phyloP scores from a whole-genome alignment of 2,888 invertebrate species.

The Anticlea derivata region DNA sequence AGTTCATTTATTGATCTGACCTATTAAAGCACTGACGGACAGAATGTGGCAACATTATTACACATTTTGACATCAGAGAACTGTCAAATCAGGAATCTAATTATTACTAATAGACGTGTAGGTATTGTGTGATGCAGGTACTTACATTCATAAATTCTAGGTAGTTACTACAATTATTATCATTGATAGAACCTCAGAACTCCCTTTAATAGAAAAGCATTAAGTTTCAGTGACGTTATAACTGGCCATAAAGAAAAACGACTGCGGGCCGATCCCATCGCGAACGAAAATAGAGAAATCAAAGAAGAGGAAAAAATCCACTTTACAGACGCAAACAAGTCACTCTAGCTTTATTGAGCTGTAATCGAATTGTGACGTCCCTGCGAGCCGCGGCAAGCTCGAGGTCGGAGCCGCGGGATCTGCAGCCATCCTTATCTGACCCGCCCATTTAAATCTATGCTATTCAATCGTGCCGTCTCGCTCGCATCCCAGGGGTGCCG shows the following conservation, averaged over 20 bases:
- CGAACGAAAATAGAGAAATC: conserved; percentile 69
- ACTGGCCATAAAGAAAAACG: conserved; percentile 32
- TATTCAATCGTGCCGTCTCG: conserved; percentile 83
- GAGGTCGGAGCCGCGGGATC: conserved; percentile 68
- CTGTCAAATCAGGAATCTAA: too few species aligned
- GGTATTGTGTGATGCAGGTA: too few species aligned
- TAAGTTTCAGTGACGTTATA: conserved; percentile 28
- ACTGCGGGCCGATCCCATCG: conserved; percentile 36
- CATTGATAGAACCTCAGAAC: conserved; percentile 19
- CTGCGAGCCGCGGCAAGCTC: conserved; percentile 63
- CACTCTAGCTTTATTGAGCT: conserved; percentile 84
- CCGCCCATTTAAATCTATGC: conserved; percentile 83
- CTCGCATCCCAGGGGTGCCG: conserved; percentile 82
- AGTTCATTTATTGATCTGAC: too few species aligned
- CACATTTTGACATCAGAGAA: too few species aligned
- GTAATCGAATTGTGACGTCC: conserved; percentile 84
- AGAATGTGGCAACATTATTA: too few species aligned
- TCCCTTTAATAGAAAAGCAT: conserved; percentile 25
- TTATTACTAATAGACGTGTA: too few species aligned
- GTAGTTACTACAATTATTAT: too few species aligned
- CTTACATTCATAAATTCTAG: too few species aligned
- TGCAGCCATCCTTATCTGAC: conserved; percentile 82
- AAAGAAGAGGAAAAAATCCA: conserved; percentile 79
- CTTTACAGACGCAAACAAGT: conserved; percentile 83
- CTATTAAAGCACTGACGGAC: too few species aligned